A percentile compares a stretch with the other conserved stretches of the same genome.
Conservation (phyloP, 2,888 invertebrate genomes). For the Drosophila phalerata region DNA sequence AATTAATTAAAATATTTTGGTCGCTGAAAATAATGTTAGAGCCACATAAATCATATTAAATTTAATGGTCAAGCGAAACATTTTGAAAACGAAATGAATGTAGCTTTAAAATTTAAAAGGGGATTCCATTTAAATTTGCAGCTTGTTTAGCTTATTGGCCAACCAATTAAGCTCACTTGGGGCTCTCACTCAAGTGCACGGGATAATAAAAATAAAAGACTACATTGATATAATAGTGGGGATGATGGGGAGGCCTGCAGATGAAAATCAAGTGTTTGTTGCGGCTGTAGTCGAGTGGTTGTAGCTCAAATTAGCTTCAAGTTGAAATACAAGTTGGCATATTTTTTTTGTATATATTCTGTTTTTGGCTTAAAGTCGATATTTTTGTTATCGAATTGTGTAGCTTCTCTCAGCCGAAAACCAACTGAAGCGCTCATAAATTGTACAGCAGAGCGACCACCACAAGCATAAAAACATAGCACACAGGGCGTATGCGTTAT, state of each 20-base stretch:
- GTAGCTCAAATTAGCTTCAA: constrained; percentile 54
- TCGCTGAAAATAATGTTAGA: constrained; percentile 32
- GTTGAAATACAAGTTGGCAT: constrained; percentile 32
- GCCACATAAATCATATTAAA: constrained; percentile 39
- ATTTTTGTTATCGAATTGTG: constrained; percentile 25
- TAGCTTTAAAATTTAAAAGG: constrained; percentile 9
- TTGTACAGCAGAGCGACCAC: constrained; percentile 40
- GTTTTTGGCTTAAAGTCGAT: constrained; percentile 22
- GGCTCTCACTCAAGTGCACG: constrained; percentile 46
- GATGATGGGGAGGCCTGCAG: constrained; percentile 20
- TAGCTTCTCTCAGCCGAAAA: constrained; percentile 25
- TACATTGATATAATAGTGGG: neutral
- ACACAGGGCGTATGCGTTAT: constrained; percentile 45
- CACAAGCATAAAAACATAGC: constrained; percentile 10
- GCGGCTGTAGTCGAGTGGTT: constrained; percentile 44
- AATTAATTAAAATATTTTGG: constrained; percentile 68
- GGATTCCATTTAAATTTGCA: constrained; percentile 22
- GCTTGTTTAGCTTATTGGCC: constrained; percentile 40
- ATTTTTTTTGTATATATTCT: constrained; percentile 4
- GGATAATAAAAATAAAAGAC: constrained; percentile 30
- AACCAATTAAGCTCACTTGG: constrained; percentile 51
- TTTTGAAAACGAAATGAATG: neutral
- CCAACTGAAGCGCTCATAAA: constrained; percentile 60
- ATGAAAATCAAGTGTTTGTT: constrained; percentile 39
- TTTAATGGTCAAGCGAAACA: constrained; percentile 18